Evolutionary conservation across 2,113 vertebrate species (phyloP).

Genomic region (Ceyx melanurus): DNA sequence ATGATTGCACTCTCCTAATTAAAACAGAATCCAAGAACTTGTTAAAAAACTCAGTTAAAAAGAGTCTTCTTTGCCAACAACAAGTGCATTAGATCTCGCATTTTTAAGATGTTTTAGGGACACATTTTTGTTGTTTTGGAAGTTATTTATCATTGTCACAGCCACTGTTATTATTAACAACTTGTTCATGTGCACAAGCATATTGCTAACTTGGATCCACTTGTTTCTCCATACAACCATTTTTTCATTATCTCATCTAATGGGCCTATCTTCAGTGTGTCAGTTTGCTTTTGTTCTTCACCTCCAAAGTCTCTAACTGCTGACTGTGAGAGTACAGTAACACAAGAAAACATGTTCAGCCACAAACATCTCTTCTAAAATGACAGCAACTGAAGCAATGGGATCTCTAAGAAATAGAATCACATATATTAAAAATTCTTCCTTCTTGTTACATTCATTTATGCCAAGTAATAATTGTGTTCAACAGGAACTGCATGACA

Average conservation of each 20-base stretch:
- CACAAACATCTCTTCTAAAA: background rate
- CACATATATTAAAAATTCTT: background rate
- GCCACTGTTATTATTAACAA: background rate
- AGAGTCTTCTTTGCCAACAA: background rate
- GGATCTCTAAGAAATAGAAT: background rate
- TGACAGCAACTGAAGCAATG: background rate
- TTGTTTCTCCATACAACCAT: background rate
- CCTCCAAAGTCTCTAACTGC: rapidly evolving
- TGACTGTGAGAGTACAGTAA: background rate
- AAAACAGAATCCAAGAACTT: background rate
- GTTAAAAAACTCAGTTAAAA: background rate
- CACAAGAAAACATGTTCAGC: background rate
- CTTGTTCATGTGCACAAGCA: background rate
- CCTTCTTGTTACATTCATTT: background rate
- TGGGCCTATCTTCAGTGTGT: background rate
- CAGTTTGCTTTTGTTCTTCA: background rate
- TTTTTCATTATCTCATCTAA: background rate
- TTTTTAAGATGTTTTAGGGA: background rate
- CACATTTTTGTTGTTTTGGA: background rate
- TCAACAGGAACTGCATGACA: background rate
- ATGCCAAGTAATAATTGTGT: background rate
- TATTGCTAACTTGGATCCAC: background rate
- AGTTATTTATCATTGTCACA: background rate
- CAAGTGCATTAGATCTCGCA: background rate
- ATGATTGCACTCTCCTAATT: background rate